Conservation (phyloP, 2,113 vertebrate species). For the Helogale parvula region DNA sequence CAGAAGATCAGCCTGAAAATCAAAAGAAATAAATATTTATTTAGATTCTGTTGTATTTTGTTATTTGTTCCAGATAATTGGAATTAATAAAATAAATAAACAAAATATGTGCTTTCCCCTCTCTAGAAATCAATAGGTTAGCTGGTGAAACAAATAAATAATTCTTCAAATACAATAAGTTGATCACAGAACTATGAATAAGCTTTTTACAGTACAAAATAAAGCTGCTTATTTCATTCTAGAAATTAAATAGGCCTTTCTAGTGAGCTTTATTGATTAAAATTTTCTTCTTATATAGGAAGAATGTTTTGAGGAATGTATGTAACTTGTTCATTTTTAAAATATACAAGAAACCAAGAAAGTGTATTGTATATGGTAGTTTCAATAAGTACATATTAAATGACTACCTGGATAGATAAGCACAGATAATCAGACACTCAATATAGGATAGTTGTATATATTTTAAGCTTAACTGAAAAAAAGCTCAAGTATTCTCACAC, state of each 20-base stretch:
- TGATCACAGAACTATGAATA: background rate
- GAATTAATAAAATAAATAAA: background rate
- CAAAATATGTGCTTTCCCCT: background rate
- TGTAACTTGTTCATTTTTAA: background rate
- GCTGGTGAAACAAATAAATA: background rate
- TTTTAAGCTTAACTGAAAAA: background rate
- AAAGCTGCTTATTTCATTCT: background rate
- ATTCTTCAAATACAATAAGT: background rate
- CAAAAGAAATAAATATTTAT: background rate
- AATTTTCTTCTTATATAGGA: background rate
- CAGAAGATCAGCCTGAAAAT: background rate
- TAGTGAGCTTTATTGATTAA: background rate
- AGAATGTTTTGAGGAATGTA: background rate
- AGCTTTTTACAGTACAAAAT: background rate
- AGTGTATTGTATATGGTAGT: background rate
- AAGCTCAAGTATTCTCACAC: fast-evolving
- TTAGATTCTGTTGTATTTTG: background rate
- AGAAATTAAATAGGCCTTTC: background rate
- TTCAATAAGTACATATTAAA: background rate
- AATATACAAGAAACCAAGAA: background rate
- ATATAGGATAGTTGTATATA: background rate
- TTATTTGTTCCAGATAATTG: background rate
- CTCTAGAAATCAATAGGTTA: background rate
- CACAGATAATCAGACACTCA: background rate
- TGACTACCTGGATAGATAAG: background rate